Base-by-base conservation (phyloP, 1,140 invertebrate species). In the Drosophila pachea region DNA sequence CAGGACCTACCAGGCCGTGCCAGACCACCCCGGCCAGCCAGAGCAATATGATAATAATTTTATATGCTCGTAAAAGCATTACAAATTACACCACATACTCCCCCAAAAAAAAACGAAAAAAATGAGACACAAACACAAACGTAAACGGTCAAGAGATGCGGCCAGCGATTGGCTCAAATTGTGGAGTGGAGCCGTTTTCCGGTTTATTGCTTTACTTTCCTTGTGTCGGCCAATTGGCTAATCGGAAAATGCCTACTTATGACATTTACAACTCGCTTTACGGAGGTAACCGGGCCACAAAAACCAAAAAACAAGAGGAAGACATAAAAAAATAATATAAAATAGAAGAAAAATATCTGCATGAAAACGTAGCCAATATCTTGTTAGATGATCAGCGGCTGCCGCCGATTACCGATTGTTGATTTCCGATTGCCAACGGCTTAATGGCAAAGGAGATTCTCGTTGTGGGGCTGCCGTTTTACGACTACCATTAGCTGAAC, bases 31-130 rank as follows among this genome's bases (percentile, higher is more conserved):
- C 38, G 48, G 31, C 55, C 22, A 43, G 42, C 12, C 42, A 43
- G 43, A 8, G 11, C 22, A 58, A 35, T 62, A 63, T 54, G 68
- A 66, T 78, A 82, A 77, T 83, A 84, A 83, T 83, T 84, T 83
- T 83, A 83, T 83, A 63, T 71, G 76, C 79, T 78, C 78, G 59
- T 83, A 84, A 83, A 83, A 78, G 64, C 76, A 83, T 78, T 84
- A 68, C 84, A 83, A 84, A 78, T 78, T 78, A 70, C 62, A 81
- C 50, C 60, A 81, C 65, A 43, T 48, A 73, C 29, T 29, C 7
- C n/a, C 78, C n/a, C 78, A 67, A 75, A 78, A 78, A 78, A 68
- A 75, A 67, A 47, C 66, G 76, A 72, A 52, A 52, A 69, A 9
- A 31, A 22, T n/a, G 9, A 49, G 5, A 50, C n/a, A 9, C 7